Conservation (phyloP, 2,888 invertebrate species). For the Macropis europaea region DNA sequence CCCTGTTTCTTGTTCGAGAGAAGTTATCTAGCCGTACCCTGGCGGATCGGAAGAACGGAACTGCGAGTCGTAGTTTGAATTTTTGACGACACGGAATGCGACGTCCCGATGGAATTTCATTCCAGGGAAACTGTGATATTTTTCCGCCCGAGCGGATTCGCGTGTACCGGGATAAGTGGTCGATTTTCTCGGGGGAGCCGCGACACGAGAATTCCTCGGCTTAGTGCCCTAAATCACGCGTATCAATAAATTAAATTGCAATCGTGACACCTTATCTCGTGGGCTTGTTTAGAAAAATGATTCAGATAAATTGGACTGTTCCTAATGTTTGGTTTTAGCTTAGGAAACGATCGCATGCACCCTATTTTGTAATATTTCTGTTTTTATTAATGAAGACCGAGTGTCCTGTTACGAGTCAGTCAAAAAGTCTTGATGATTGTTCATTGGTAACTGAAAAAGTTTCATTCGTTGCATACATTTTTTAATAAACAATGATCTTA, state of each 20-base stretch:
- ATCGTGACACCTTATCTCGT: too few species aligned
- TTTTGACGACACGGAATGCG: slow-evolving; percentile 34
- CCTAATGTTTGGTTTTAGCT: too few species aligned
- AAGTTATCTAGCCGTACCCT: not conserved
- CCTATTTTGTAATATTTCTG: too few species aligned
- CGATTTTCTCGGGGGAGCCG: slow-evolving; percentile 38
- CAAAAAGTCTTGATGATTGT: too few species aligned
- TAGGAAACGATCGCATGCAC: too few species aligned
- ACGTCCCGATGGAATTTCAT: slow-evolving; percentile 34
- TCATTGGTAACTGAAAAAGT: too few species aligned
- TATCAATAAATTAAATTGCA: slow-evolving; percentile 14
- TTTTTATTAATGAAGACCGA: too few species aligned
- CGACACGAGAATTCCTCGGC: slow-evolving; percentile 35
- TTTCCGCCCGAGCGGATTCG: slow-evolving; percentile 46
- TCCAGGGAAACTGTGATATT: slow-evolving; percentile 30
- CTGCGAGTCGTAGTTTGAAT: slow-evolving; percentile 31
- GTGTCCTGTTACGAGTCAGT: too few species aligned
- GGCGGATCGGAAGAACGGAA: not conserved
- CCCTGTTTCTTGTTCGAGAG: not conserved
- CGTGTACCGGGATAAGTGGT: slow-evolving; percentile 48
- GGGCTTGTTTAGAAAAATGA: too few species aligned
- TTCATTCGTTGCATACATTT: too few species aligned
- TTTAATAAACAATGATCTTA: too few species aligned
- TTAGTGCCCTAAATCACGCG: slow-evolving; percentile 30
- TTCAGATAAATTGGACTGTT: too few species aligned